Percentiles rank a stretch among this genome's conserved stretches.
Evolutionary conservation across 2,888 invertebrate genomes (phyloP).

Genomic region (Bursaphelenchus okinawaensis): DNA sequence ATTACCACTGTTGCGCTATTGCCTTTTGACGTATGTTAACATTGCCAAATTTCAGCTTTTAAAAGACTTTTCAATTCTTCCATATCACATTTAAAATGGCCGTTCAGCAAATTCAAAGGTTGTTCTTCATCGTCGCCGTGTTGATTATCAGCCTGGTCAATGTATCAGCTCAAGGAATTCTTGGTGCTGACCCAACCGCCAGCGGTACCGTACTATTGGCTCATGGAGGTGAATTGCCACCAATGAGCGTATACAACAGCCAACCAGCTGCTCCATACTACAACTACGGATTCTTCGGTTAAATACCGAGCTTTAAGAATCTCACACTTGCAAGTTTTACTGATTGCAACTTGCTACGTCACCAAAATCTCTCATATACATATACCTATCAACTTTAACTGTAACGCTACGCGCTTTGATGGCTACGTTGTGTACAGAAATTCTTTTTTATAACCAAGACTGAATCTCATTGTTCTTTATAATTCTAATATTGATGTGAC

Average conservation of each 20-base stretch:
- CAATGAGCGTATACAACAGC: background rate
- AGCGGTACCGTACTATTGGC: background rate
- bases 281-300: background rate
- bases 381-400: no score
- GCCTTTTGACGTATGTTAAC: no score
- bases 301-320: background rate
- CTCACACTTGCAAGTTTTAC: no score
- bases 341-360: no score
- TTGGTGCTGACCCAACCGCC: background rate
- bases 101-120: background rate
- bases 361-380: no score
- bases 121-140: background rate
- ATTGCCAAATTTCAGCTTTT: no score
- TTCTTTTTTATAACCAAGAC: background rate
- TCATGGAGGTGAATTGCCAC: background rate
- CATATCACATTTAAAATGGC: no score
- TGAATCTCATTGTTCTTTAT: background rate
- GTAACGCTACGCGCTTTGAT: no score
- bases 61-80: no score
- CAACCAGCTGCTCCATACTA: background rate
- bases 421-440: no score
- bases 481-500: background rate
- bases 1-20: no score
- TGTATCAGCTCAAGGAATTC: background rate
- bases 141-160: background rate